phyloP scores from a whole-genome alignment of 2,888 invertebrate genomes.

The Drosophila differens region DNA sequence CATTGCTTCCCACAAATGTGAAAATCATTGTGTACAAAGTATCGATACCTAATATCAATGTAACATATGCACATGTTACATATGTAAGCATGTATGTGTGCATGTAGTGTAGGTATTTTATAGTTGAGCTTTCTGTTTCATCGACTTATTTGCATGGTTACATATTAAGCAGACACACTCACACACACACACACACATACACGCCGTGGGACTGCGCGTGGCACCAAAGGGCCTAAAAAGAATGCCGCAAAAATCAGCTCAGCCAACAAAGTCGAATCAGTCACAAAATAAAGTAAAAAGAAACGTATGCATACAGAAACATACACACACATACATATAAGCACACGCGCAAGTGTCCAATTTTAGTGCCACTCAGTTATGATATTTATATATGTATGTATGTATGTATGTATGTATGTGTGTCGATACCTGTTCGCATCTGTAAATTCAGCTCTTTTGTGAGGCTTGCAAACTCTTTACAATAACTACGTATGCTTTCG shows the following conservation, averaged over 20 bases:
- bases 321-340: slow-evolving; percentile 13
- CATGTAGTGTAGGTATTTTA: slow-evolving; percentile 26
- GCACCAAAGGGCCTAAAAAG: slow-evolving; percentile 42
- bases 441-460: slow-evolving; percentile 56
- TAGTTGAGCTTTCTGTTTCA: slow-evolving; percentile 12
- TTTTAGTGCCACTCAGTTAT: slow-evolving; percentile 27
- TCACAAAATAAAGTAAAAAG: slow-evolving; percentile 7
- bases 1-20: not conserved
- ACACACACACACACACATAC: slow-evolving; percentile 1
- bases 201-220: slow-evolving; percentile 43
- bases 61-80: not conserved
- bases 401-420: slow-evolving; percentile 11
- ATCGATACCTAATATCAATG: not conserved
- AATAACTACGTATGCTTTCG: slow-evolving; percentile 32
- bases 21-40: not conserved
- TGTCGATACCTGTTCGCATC: slow-evolving; percentile 59
- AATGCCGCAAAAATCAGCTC: slow-evolving; percentile 56
- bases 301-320: slow-evolving; percentile 6
- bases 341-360: slow-evolving; percentile 46
- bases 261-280: slow-evolving; percentile 55
- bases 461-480: slow-evolving; percentile 41
- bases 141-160: slow-evolving; percentile 27
- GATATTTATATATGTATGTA: slow-evolving; percentile 15
- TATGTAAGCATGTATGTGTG: not conserved
- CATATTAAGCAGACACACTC: slow-evolving; percentile 17